Evolutionary conservation across 2,113 vertebrate genomes (phyloP), one percentile per base, ranked within the genome.

Genomic region (Rhinichthys klamathensis): DNA sequence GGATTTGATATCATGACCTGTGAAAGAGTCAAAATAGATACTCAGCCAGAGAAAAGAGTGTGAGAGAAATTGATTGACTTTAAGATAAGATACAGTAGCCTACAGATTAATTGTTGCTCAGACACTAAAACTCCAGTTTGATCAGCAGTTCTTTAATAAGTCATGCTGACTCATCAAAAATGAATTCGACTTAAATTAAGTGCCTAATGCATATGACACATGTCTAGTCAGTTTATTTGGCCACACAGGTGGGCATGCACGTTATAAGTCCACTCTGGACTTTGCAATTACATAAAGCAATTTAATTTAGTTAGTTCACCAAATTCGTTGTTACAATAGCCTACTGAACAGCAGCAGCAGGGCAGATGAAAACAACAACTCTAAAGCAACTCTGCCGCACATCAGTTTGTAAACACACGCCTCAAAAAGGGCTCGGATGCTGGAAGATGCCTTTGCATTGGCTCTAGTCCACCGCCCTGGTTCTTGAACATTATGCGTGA

Each of bases 401-500:
- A 83, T 67, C 75, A 56, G 65, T 76, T 76, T 81, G 86, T 87
- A 83, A 83, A 83, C 65, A 82, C 32, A 67, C 49, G 49, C 30
- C 46, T 38, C 35, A 32, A 27, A 51, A 72, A 78, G 49, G 60
- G 16, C 38, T 41, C 54, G 21, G 80, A 41, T 41, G 49, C 80
- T 72, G 49, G 63, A 83, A 35, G 74, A 61, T 87, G 58, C 73
- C 75, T 63, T 80, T 86, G 83, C 65, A 72, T 38, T 77, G 80
- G 51, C 61, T 74, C 15, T 15, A 69, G 81, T 65, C 84, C 87
- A 84, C 74, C 69, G 54, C 85, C 85, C 83, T 27, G 79, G 30
- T 49, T 54, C 65, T 21, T 46, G 69, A 84, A 11, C 25, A 87
- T 87, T 85, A 51, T 86, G 89, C 87, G 54, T 74, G 69, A 86